A percentile compares a stretch with the other conserved stretches of the same genome.
phyloP scores from a whole-genome alignment of 2,888 invertebrate genomes.

The Amiota communis region DNA sequence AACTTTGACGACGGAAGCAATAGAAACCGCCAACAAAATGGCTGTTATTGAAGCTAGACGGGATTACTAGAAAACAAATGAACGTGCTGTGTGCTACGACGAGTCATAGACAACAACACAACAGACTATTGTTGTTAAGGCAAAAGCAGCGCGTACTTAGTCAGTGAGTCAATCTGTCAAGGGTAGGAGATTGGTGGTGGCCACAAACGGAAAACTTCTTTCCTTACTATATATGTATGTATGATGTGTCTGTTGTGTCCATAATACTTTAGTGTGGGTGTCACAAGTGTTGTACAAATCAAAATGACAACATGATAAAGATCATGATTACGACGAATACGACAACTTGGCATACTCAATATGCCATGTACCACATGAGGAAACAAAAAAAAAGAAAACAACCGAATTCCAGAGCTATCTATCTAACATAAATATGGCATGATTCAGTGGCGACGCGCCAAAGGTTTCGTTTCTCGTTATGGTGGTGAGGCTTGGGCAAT shows the following conservation, averaged over 20 bases:
- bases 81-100: not conserved
- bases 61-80: not conserved
- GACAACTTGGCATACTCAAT: conserved; percentile 25
- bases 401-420: too few species aligned
- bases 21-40: conserved; percentile 23
- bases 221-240: not conserved
- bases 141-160: not conserved
- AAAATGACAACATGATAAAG: conserved; percentile 50
- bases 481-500: too few species aligned
- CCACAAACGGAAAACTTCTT: too few species aligned
- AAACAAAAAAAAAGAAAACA: too few species aligned
- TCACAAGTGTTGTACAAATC: conserved; percentile 38
- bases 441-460: too few species aligned
- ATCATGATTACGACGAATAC: conserved; percentile 50
- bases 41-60: conserved; percentile 4
- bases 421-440: too few species aligned
- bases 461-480: too few species aligned
- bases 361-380: not conserved
- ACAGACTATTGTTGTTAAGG: conserved; percentile 3
- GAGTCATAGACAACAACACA: conserved; percentile 12
- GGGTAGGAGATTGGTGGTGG: too few species aligned
- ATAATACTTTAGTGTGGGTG: conserved; percentile 13
- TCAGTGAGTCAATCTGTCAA: not conserved
- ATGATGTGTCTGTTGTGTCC: not conserved
- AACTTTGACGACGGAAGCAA: not conserved